Evolutionary conservation across 2,888 invertebrate species (phyloP), one percentile per base, ranked within the genome.

Genomic region (Pseudococcus longispinus): DNA sequence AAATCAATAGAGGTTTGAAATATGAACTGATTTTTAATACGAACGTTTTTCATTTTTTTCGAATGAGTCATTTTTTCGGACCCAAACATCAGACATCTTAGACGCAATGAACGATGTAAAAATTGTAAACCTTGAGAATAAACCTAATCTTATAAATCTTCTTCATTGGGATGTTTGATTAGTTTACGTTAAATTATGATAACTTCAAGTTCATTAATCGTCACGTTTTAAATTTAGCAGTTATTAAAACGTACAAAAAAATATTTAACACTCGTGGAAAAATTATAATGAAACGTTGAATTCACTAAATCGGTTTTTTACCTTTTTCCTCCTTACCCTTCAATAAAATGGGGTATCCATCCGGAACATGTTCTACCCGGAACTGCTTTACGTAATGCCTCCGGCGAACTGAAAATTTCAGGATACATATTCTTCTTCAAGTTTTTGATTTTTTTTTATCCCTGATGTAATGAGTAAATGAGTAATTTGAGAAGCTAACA

Each of bases 161-260:
- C 74, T 74, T 74, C 26, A 74, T 74, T 37, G 18, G 32, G 74
- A 74, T 74, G 37, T 15, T 74, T 37, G 18, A 74, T 74, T 74
- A 74, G 13, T 37, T 74, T 74, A 51, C 51, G 74, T 29, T 74
- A 37, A 37, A 37, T 37, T 37, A 70, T 70, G 15, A 37, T 32
- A 18, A 74, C 5, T 37, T 74, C 74, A 74, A 74, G 74, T 74
- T 74, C 26, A 37, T 74, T 74, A 74, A 74, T 32, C 74, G 74
- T 74, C 74, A 74, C 74, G 74, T 26, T 74, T 26, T 74, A 74
- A 32, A 74, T 74, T 32, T 74, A 74, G 74, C 74, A 74, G 37
- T 74, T 74, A 74, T 37, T 23, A n/a, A 74, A 37, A 37, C 29
- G 18, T 15, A 74, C 4, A 11, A 26, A 65, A 65, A 65, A 65